phyloP scores from a whole-genome alignment of 2,888 invertebrate species.

The Leptopilina syphax region DNA sequence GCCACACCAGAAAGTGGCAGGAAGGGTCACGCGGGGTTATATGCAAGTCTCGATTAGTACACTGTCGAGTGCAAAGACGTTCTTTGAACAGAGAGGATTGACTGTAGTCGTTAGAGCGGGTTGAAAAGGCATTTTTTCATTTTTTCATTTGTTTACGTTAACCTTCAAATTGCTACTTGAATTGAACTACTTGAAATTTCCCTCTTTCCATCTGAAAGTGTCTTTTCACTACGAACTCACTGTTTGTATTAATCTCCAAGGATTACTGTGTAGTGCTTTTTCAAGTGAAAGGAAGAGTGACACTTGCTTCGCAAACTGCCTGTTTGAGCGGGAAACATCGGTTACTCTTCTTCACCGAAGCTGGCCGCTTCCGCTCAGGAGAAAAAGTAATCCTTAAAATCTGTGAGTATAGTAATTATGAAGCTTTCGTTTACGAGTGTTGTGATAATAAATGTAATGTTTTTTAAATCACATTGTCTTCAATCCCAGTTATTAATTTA shows the following conservation, averaged over 20 bases:
- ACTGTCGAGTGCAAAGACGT: conserved; percentile 55
- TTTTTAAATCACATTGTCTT: too few species aligned
- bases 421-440: not conserved
- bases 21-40: conserved; percentile 57
- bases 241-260: not conserved
- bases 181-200: not conserved
- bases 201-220: not conserved
- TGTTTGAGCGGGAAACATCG: conserved; percentile 8
- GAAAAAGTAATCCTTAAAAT: not conserved
- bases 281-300: conserved; percentile 11
- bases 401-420: conserved; percentile 5
- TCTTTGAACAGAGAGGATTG: conserved; percentile 50
- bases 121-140: not conserved
- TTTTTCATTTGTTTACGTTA: conserved; percentile 3
- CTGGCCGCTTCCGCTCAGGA: conserved; percentile 24
- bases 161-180: not conserved
- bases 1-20: conserved; percentile 49
- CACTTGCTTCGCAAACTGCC: not conserved
- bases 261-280: conserved; percentile 22
- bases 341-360: conserved; percentile 18
- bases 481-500: too few species aligned
- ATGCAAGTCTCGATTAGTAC: conserved; percentile 56
- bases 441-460: too few species aligned
- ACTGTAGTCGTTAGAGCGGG: conserved; percentile 17
- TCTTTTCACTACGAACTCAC: not conserved